Percentiles rank a stretch among this genome's conserved stretches.
These are phyloP conservation scores for Lagenorhynchus albirostris DNA, from an alignment of 2,113 vertebrate species.

Conservation along the genomic window DNA sequence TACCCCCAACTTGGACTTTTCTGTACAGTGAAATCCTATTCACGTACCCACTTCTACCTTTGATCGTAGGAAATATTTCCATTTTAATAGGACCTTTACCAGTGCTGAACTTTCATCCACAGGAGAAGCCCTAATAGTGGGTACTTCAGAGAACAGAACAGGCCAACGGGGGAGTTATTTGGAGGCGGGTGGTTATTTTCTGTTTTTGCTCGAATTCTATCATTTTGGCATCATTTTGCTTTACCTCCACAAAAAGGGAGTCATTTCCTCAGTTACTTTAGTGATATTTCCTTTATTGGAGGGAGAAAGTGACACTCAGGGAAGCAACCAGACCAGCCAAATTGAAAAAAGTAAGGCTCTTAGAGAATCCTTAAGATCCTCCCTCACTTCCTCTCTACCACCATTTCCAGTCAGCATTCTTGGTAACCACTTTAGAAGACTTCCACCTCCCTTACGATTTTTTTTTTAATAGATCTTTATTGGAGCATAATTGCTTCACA, in stretches of 20 bases:
- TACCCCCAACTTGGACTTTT: neutral
- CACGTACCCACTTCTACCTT: no score
- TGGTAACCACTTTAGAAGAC: neutral
- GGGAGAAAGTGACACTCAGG: neutral
- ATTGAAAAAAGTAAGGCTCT: neutral
- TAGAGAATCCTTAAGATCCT: neutral
- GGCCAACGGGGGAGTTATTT: neutral
- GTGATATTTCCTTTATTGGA: neutral
- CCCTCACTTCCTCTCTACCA: neutral
- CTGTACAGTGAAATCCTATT: neutral
- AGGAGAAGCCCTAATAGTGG: neutral
- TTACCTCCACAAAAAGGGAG: neutral
- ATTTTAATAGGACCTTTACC: neutral
- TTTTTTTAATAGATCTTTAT: no score
- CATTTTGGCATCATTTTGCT: neutral
- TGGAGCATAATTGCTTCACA: no score
- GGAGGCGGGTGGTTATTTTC: neutral
- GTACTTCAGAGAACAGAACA: neutral
- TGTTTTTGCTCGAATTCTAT: neutral
- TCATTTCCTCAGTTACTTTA: neutral
- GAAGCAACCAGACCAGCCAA: neutral
- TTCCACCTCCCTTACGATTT: neutral
- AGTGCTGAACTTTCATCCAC: neutral
- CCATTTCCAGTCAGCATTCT: neutral
- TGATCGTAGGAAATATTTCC: neutral